phyloP scores from a whole-genome alignment of 2,113 vertebrate genomes.

The Malaclemys terrapin region DNA sequence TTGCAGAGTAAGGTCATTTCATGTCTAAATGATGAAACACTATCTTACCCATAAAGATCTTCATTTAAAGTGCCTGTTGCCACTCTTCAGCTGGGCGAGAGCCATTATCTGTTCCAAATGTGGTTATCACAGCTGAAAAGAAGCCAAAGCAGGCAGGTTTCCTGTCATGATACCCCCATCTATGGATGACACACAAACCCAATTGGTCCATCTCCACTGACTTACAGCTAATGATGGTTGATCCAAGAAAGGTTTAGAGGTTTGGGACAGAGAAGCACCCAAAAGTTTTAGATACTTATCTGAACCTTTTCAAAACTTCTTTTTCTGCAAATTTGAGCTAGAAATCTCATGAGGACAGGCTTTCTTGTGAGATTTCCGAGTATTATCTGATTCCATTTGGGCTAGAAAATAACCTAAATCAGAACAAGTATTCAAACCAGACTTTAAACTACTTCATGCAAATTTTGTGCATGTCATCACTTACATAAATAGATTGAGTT shows the following conservation, averaged over 20 bases:
- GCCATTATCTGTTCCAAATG: conserved; percentile 31
- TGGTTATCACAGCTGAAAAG: background rate
- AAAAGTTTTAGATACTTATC: background rate
- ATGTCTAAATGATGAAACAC: conserved; percentile 68
- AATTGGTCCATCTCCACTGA: background rate
- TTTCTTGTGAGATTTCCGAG: background rate
- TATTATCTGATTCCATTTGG: background rate
- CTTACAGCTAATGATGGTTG: background rate
- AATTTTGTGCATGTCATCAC: background rate
- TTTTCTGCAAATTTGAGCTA: background rate
- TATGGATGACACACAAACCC: background rate
- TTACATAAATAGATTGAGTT: background rate
- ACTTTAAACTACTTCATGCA: background rate
- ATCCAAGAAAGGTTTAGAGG: background rate
- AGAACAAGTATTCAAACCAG: background rate
- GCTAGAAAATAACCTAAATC: background rate
- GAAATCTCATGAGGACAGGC: background rate
- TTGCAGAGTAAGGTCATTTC: conserved; percentile 76
- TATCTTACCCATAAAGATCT: conserved; percentile 71
- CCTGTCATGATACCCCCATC: background rate
- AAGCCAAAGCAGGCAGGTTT: background rate
- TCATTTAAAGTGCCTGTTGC: conserved; percentile 73
- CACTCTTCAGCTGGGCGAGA: conserved; percentile 68
- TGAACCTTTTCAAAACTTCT: background rate
- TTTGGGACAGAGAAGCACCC: background rate